Evolutionary conservation across 2,113 vertebrate genomes (phyloP).

Genomic region (Gadus chalcogrammus): DNA sequence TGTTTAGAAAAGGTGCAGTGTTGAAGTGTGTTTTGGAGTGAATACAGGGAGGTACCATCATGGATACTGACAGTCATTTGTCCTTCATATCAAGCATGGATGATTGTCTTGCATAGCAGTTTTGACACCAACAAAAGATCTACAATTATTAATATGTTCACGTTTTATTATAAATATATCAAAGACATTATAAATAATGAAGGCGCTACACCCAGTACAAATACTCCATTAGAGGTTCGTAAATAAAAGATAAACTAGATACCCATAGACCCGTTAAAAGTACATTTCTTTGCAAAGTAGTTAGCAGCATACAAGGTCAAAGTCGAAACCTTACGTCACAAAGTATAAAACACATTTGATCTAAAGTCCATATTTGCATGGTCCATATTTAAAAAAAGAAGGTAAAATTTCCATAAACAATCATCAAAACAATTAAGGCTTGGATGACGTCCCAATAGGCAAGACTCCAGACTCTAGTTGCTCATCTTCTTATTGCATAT

Average conservation of each 20-base stretch:
- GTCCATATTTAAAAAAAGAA: too few relatives aligned
- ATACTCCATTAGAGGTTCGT: background rate
- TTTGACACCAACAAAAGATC: background rate
- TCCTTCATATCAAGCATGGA: too few relatives aligned
- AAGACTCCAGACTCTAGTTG: too few relatives aligned
- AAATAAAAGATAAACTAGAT: background rate
- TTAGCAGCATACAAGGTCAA: background rate
- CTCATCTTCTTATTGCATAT: too few relatives aligned
- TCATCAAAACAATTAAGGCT: too few relatives aligned
- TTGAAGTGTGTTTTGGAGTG: too few relatives aligned
- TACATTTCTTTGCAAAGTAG: background rate
- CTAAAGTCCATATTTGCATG: too few relatives aligned
- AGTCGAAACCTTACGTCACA: background rate
- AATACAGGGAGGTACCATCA: too few relatives aligned
- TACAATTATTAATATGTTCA: background rate
- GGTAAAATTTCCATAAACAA: too few relatives aligned
- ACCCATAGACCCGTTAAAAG: background rate
- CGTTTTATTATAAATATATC: background rate
- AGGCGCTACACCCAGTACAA: slow-evolving; percentile 18
- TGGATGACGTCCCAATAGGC: too few relatives aligned
- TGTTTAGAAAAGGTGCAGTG: background rate
- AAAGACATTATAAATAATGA: slow-evolving; percentile 23
- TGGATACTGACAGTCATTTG: background rate
- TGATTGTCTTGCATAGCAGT: slow-evolving; percentile 1
- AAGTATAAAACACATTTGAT: too few relatives aligned